Conservation (phyloP, 2,113 vertebrate genomes). For the Phylloscopus trochilus region DNA sequence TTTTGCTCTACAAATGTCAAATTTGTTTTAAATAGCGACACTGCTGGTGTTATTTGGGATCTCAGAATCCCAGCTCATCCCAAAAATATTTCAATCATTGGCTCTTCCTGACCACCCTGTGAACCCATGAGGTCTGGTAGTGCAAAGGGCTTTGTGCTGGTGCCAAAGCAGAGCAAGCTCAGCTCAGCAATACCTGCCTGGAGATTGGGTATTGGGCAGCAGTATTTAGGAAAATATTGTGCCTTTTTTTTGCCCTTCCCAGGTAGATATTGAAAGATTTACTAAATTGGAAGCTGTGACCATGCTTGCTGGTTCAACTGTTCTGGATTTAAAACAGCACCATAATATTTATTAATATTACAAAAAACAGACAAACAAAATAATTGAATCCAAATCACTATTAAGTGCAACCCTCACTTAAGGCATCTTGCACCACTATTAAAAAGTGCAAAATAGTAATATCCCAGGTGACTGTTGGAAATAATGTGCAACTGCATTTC, state of each 20-base stretch:
- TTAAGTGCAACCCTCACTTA: background rate
- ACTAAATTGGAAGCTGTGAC: background rate
- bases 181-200: background rate
- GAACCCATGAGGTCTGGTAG: conserved; percentile 38
- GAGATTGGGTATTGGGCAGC: rapidly evolving
- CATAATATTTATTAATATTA: no score
- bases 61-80: background rate
- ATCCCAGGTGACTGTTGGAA: background rate
- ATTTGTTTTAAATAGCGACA: background rate
- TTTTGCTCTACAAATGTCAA: background rate
- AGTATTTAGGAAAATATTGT: background rate
- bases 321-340: background rate
- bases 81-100: background rate
- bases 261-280: background rate
- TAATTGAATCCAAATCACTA: background rate
- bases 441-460: background rate
- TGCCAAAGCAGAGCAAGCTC: conserved; percentile 41
- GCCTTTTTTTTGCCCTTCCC: rapidly evolving
- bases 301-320: rapidly evolving
- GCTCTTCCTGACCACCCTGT: conserved; percentile 21
- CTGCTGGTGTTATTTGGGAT: background rate
- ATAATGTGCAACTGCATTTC: background rate
- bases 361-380: background rate
- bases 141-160: background rate
- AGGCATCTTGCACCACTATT: background rate